phyloP scores from a whole-genome alignment of 1,140 invertebrate genomes.

The Megalonaias nervosa region DNA sequence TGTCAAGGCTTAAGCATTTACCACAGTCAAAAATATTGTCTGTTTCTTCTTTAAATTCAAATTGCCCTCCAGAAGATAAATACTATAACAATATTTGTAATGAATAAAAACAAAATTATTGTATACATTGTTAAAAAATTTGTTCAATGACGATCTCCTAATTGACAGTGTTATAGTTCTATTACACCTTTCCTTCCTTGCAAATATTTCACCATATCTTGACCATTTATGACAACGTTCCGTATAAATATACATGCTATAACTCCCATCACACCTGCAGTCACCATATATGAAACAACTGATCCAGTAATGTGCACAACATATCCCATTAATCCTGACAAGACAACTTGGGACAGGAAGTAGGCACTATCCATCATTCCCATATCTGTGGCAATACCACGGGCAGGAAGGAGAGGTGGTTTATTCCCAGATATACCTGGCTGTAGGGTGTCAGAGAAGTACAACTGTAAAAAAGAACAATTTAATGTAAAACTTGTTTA shows the following conservation, averaged over 20 bases:
- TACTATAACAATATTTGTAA: too few relatives aligned
- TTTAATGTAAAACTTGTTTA: background rate
- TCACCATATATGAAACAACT: conserved; percentile 70
- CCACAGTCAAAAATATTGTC: too few relatives aligned
- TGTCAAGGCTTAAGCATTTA: too few relatives aligned
- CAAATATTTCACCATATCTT: conserved; percentile 38
- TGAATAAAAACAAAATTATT: too few relatives aligned
- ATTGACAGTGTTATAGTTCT: too few relatives aligned
- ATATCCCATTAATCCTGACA: conserved; percentile 71
- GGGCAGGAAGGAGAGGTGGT: conserved; percentile 22
- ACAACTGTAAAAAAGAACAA: conserved; percentile 54
- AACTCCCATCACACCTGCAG: conserved; percentile 62
- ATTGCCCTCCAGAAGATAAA: too few relatives aligned
- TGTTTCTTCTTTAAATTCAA: too few relatives aligned
- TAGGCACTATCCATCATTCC: conserved; percentile 72
- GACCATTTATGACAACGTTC: conserved; percentile 51
- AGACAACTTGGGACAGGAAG: conserved; percentile 73
- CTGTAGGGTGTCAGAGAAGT: conserved; percentile 53
- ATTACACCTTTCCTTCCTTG: too few relatives aligned
- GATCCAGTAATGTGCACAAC: conserved; percentile 71
- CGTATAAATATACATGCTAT: conserved; percentile 61
- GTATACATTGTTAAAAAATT: too few relatives aligned
- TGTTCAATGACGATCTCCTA: too few relatives aligned
- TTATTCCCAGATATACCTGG: background rate
- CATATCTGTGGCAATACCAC: conserved; percentile 72